Evolutionary conservation across 1,140 invertebrate genomes (phyloP).

Genomic region (Euwallacea fornicatus): DNA sequence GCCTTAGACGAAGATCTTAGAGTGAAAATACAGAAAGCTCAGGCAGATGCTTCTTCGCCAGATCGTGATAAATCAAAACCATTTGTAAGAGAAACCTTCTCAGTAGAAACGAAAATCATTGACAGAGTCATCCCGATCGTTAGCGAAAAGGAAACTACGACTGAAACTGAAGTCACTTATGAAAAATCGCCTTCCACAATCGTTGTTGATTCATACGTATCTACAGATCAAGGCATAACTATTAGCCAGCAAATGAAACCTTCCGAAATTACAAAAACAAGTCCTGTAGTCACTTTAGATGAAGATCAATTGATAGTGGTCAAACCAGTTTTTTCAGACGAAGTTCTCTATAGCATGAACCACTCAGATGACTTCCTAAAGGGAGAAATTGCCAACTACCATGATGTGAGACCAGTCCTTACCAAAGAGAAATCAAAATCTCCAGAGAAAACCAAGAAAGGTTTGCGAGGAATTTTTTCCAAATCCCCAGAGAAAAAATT

Average conservation of each 20-base stretch:
- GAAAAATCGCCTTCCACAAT: background rate
- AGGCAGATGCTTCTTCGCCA: constrained; percentile 17
- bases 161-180: constrained; percentile 26
- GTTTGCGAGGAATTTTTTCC: background rate
- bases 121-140: constrained; percentile 18
- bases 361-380: constrained; percentile 32
- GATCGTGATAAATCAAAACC: constrained; percentile 23
- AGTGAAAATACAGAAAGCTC: constrained; percentile 21
- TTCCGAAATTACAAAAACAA: constrained; percentile 2
- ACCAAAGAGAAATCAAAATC: constrained; percentile 7
- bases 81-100: constrained; percentile 33
- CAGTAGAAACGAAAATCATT: constrained; percentile 26
- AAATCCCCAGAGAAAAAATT: background rate
- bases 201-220: no score
- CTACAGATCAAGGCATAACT: no score
- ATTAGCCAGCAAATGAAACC: background rate
- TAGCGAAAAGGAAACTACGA: constrained; percentile 23
- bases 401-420: constrained; percentile 33
- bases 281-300: constrained; percentile 7
- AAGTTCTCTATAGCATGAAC: constrained; percentile 36
- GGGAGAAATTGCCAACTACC: constrained; percentile 29
- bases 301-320: constrained; percentile 13
- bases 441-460: constrained; percentile 20
- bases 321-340: constrained; percentile 31
- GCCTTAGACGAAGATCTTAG: constrained; percentile 35